Evolutionary conservation across 2,797 vertebrate species (phyloP), one percentile per base, ranked within the genome.

Genomic region (Tarsius wallacei): DNA sequence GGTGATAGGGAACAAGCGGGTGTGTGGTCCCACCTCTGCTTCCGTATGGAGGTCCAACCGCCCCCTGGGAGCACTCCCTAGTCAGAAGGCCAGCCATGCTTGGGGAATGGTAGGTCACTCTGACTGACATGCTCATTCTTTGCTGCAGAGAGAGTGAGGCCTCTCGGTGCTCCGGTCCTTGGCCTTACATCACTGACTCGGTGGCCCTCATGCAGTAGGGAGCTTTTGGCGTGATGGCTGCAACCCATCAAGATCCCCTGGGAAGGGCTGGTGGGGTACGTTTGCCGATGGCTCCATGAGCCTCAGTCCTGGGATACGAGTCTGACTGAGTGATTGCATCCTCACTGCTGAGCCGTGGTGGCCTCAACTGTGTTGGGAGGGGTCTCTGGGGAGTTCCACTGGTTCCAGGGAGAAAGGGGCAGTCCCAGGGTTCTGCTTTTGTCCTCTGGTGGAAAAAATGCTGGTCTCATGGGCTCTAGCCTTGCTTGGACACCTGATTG

Each of bases 41-140:
- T 68, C 66, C 31, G 28, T 49, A 28, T 21, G 31, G 80, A 85
- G 57, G 19, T 68, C 80, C 61, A 0, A n/a, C 28, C 0, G 0
- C 71, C 47, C 59, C 0, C 6, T 28, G n/a, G 17, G n/a, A 17
- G 49, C 1, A 0, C 21, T 8, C 4, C 15, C 5, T 3, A 19
- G 68, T 3, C 7, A 42, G 13, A 53, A 91, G 42, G 61, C 42
- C 8, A 7, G 22, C 21, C 8, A 5, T 15, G 7, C 42, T 31
- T 24, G 28, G 24, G 9, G n/a, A 10, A n/a, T 7, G 7, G 68
- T 4, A 19, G 31, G 49, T 51, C 21, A 12, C 85, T n/a, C 61
- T 47, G 9, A 12, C 55, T 0, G 0, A 7, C 0, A 1, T 6
- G 36, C n/a, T 83, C 64, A 80, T 66, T n/a, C 24, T 11, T 9